Evolutionary conservation across 2,113 vertebrate species (phyloP), one percentile per base, ranked within the genome.

Genomic region (Caranx melampygus): DNA sequence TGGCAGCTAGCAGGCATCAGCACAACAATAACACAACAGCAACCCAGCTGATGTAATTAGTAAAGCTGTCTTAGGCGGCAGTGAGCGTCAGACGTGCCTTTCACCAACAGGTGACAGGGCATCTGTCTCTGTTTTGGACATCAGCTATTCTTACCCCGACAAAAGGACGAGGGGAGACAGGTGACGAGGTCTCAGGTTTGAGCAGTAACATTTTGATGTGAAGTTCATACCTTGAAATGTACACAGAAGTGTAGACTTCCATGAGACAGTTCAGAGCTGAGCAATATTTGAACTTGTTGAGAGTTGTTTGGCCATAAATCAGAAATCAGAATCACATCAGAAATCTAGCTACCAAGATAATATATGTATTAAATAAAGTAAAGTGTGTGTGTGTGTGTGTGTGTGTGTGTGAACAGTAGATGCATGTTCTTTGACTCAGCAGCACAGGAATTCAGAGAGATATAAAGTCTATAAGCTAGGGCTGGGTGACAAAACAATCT

Each of bases 21-120:
- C 60, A 72, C 16, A 20, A 33, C 47, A 63, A 35, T 66, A 65
- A 31, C 16, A 58, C 72, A 65, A 31, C 16, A 58, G 47, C 44
- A 73, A 20, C 73, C 64, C 65, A 2, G 44, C 16, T 45, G 71
- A 16, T 81, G 65, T 79, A 73, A 89, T 86, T 65, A 84, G 71
- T 12, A 13, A 83, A 66, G 60, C 67, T 54, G 72, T 34, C 21
- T 74, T 47, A 47, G 72, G 49, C 57, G 65, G 79, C 79, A 67
- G 69, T 40, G 77, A 75, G 55, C 6, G 3, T 72, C 71, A 72
- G 65, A 74, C 15, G 0, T 37, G 47, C 35, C 31, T 70, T 16
- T 34, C 26, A 65, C n/a, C 65, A 35, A 62, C 45, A 37, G 11
- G 51, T 8, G 71, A 57, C 57, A 65, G 37, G 66, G 6, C 4